Percentiles rank a stretch among this genome's conserved stretches.
Evolutionary conservation across 2,113 vertebrate species (phyloP).

Genomic region (Andinoacara biseriatus): DNA sequence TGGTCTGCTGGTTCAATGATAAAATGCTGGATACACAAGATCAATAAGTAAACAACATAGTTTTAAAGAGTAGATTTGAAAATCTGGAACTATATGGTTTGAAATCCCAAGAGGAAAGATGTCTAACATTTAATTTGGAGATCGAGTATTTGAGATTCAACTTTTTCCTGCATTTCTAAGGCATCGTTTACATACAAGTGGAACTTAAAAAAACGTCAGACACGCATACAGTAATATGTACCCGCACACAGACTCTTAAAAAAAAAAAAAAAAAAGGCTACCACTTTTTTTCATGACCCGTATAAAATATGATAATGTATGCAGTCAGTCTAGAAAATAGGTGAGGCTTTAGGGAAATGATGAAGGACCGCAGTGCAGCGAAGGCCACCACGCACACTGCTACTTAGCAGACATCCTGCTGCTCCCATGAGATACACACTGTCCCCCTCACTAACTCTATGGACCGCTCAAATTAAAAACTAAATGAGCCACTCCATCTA

Average conservation of each 20-base stretch:
- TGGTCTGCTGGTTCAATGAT: conserved; percentile 63
- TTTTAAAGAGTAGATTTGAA: conserved; percentile 51
- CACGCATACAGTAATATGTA: not conserved
- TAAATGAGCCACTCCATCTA: conserved; percentile 50
- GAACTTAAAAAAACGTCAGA: not conserved
- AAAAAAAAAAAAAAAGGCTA: conserved; percentile 29
- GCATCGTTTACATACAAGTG: not conserved
- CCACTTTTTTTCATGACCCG: conserved; percentile 54
- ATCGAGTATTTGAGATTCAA: not conserved
- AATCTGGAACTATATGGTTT: not conserved
- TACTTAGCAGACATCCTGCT: conserved; percentile 30
- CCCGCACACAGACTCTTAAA: conserved; percentile 35
- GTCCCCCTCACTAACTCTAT: conserved; percentile 37
- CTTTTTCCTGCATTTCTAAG: not conserved
- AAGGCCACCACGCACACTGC: conserved; percentile 51
- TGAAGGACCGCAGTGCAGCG: conserved; percentile 44
- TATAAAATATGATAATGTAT: conserved; percentile 76
- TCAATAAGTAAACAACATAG: conserved; percentile 60
- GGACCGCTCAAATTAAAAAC: conserved; percentile 53
- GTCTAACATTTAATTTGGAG: not conserved
- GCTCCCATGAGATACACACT: conserved; percentile 45
- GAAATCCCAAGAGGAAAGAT: not conserved
- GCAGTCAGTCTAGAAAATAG: conserved; percentile 67
- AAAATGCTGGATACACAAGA: conserved; percentile 52
- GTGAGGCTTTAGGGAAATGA: conserved; percentile 66